Evolutionary conservation across 2,113 vertebrate genomes (phyloP).

Genomic region (Typhlomys cinereus): DNA sequence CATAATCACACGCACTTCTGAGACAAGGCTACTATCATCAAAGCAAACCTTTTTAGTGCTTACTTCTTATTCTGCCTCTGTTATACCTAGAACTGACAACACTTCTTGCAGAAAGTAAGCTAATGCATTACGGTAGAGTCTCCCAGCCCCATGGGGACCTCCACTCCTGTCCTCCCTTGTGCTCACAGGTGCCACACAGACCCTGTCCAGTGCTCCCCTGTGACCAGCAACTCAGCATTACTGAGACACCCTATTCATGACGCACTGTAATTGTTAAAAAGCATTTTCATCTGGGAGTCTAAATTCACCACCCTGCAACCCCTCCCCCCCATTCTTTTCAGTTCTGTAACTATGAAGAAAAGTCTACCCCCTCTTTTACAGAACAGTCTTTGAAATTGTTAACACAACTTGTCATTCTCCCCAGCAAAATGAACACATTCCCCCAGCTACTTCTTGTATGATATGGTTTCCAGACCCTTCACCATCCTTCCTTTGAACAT

Average conservation of each 20-base stretch:
- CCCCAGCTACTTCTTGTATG: neutral
- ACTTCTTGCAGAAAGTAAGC: neutral
- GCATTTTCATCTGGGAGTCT: neutral
- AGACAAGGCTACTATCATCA: neutral
- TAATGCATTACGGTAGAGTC: neutral
- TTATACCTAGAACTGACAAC: neutral
- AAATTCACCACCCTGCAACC: neutral
- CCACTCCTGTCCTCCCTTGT: too few relatives aligned
- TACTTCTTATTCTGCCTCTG: neutral
- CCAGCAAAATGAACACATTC: conserved; percentile 39
- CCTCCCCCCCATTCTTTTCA: neutral
- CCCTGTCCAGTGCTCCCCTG: neutral
- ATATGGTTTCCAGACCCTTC: conserved; percentile 67
- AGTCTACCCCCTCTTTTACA: neutral
- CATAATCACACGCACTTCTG: neutral
- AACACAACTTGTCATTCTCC: conserved; percentile 60
- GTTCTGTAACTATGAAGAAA: neutral
- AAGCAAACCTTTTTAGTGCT: neutral
- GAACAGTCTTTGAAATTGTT: conserved; percentile 50
- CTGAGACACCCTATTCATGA: neutral
- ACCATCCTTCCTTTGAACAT: conserved; percentile 36
- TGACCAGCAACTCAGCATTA: neutral
- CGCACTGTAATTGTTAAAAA: conserved; percentile 17
- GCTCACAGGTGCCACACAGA: neutral
- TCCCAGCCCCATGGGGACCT: neutral